Base-by-base conservation (phyloP, 2,797 vertebrate genomes). In the Onychomys torridus region DNA sequence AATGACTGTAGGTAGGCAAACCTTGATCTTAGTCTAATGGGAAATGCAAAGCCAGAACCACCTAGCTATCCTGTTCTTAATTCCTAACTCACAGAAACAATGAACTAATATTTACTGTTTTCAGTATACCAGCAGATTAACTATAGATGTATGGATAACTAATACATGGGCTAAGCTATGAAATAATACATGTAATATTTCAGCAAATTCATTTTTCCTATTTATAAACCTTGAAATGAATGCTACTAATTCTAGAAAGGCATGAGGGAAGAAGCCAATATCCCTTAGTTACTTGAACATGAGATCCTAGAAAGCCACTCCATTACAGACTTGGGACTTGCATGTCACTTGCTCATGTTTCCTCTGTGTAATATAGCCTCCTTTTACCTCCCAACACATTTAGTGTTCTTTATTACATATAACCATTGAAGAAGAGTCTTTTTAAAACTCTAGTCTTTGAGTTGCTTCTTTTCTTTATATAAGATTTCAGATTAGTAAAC, bases 11-110 rank as follows among this genome's bases (percentile, higher is more conserved):
- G 16, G 52, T 27, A 25, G 69, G 27, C 32, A 37, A 76, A 67
- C 55, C 52, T 37, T 92, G 76, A 86, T 40, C 77, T 25, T n/a
- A 94, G 29, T 12, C 34, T 85, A 49, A 11, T 17, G 27, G 87
- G 83, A 96, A 73, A 90, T 16, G 63, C 94, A 82, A 59, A 89
- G 61, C 27, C 63, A 87, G 59, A 91, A 46, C 43, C 52, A 82
- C 49, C 57, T 40, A 65, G 6, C 23, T 82, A 78, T 89, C 59
- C 83, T 57, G 49, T 21, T 87, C 5, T 77, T 10, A 83, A 93
- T 95, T 88, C 61, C 90, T 92, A 79, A 87, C 14, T 79, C 37
- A 67, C 25, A 90, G 75, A 95, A 93, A 67, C 9, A 2, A 23
- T 75, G 67, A 67, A 37, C 87, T 52, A 88, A 79, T 84, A 25